Percentiles rank a stretch among this genome's conserved stretches.
Conservation (phyloP, 2,888 invertebrate genomes). For the Portevinia maculata region DNA sequence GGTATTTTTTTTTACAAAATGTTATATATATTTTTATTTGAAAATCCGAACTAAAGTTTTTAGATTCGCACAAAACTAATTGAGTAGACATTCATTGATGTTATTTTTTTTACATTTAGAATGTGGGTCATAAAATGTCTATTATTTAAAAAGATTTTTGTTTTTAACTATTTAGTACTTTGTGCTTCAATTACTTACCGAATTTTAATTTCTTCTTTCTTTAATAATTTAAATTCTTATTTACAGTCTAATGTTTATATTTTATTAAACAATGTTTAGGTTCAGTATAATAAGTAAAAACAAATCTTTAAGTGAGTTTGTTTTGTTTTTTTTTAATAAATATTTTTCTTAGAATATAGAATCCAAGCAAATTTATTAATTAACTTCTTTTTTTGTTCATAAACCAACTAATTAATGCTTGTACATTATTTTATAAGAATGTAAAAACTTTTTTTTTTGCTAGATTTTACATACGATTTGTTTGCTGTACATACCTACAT, state of each 20-base stretch:
- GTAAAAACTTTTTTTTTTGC: slow-evolving; percentile 36
- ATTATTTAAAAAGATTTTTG: slow-evolving; percentile 13
- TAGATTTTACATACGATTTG: neutral
- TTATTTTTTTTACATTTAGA: slow-evolving; percentile 11
- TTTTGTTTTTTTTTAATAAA: slow-evolving; percentile 20
- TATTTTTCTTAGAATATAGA: slow-evolving; percentile 31
- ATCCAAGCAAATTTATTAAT: slow-evolving; percentile 26
- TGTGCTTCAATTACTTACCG: slow-evolving; percentile 33
- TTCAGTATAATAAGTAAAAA: slow-evolving; percentile 14
- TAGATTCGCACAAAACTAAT: neutral
- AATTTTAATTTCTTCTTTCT: slow-evolving; percentile 21
- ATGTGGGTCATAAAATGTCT: slow-evolving; percentile 14
- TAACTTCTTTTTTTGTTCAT: neutral
- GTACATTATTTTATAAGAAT: slow-evolving; percentile 43
- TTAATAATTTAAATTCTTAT: slow-evolving; percentile 22
- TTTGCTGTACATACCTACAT: slow-evolving; percentile 18
- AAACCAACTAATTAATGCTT: slow-evolving; percentile 13
- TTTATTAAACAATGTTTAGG: slow-evolving; percentile 29
- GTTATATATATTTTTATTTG: slow-evolving; percentile 1
- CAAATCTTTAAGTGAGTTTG: slow-evolving; percentile 3
- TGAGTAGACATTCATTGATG: neutral
- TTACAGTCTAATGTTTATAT: slow-evolving; percentile 28
- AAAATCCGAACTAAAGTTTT: slow-evolving; percentile 1
- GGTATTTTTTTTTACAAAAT: slow-evolving; percentile 50
- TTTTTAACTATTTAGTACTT: slow-evolving; percentile 30